Conservation (phyloP, 2,797 vertebrate species). For the Bucorvus abyssinicus region DNA sequence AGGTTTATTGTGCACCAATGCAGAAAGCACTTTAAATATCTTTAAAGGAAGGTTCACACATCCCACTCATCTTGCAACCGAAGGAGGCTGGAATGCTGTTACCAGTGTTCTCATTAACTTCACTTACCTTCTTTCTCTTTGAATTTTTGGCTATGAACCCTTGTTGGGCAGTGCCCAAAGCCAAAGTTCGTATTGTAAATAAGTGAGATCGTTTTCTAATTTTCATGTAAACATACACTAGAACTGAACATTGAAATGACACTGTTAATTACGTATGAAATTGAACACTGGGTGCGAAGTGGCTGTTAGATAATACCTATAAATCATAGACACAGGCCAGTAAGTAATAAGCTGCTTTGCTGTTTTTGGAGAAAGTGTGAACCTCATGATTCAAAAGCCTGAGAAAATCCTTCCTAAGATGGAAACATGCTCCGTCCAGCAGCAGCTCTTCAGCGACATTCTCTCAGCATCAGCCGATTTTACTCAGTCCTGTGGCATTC, state of each 20-base stretch:
- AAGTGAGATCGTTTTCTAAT: background rate
- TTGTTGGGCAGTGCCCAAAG: background rate
- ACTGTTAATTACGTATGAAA: background rate
- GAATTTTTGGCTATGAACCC: background rate
- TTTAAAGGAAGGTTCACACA: conserved; percentile 1
- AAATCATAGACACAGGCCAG: background rate
- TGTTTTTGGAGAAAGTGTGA: background rate
- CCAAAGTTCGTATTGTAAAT: background rate
- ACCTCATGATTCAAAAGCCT: background rate
- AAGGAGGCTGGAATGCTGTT: background rate
- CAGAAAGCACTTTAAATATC: background rate
- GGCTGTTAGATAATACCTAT: background rate
- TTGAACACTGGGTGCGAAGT: background rate
- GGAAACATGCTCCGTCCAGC: background rate
- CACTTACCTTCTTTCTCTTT: background rate
- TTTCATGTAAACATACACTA: background rate
- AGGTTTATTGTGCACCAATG: background rate
- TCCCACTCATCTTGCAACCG: conserved; percentile 22
- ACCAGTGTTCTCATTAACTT: background rate
- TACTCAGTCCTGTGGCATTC: background rate
- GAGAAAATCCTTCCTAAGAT: background rate
- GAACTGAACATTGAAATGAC: background rate
- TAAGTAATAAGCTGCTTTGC: background rate
- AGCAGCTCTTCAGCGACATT: background rate
- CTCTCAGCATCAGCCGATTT: background rate